Conservation (phyloP, 2,113 vertebrate genomes). For the Sinocyclocheilus anshuiensis region DNA sequence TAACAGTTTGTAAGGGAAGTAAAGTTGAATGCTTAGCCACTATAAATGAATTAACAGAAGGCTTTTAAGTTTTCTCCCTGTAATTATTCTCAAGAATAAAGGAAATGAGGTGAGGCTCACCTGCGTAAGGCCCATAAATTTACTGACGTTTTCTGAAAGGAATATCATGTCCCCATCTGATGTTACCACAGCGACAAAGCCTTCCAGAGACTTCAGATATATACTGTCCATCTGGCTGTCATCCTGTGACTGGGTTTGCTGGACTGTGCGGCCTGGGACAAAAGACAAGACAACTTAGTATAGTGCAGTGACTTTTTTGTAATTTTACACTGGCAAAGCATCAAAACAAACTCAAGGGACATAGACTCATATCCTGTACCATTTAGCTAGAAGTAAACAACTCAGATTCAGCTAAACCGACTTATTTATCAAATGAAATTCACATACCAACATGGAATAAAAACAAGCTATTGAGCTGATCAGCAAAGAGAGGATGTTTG, state of each 20-base stretch:
- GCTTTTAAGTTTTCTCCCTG: neutral
- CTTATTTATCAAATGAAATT: neutral
- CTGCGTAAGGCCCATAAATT: constrained; percentile 93
- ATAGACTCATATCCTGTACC: constrained; percentile 18
- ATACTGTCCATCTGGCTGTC: constrained; percentile 54
- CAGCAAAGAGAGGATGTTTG: constrained; percentile 41
- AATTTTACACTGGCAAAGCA: neutral
- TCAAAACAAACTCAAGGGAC: constrained; percentile 1
- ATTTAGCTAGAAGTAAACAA: neutral
- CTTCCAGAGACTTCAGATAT: constrained; percentile 88
- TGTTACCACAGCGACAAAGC: constrained; percentile 90
- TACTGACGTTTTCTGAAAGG: constrained; percentile 91
- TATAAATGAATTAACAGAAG: neutral
- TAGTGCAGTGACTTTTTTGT: constrained; percentile 1
- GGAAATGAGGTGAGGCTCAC: constrained; percentile 64
- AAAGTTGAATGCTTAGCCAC: neutral
- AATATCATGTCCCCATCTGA: constrained; percentile 93
- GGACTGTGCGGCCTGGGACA: constrained; percentile 24
- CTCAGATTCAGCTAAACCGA: neutral
- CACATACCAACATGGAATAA: constrained; percentile 26
- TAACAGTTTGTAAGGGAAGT: neutral
- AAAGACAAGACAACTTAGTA: neutral
- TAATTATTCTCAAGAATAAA: neutral
- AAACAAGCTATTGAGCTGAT: constrained; percentile 28
- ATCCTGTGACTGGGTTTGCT: constrained; percentile 26